Percentiles rank a stretch among this genome's conserved stretches.
phyloP scores from a whole-genome alignment of 2,888 invertebrate species.

The Cataglyphis altisquamis region DNA sequence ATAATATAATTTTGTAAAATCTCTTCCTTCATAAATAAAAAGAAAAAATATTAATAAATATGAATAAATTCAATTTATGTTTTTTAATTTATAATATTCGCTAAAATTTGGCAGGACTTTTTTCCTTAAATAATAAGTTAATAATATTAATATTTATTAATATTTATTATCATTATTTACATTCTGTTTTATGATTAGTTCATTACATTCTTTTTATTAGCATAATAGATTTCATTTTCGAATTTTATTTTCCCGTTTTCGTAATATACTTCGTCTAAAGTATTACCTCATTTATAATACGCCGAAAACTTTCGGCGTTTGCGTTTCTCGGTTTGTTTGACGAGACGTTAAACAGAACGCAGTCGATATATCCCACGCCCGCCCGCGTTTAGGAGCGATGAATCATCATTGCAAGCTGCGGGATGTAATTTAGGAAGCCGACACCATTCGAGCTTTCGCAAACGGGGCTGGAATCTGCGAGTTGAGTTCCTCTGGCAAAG shows the following conservation, averaged over 20 bases:
- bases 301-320: constrained; percentile 3
- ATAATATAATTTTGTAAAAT: background rate
- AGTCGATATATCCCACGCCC: constrained; percentile 59
- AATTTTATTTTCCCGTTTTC: constrained; percentile 20
- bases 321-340: constrained; percentile 55
- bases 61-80: background rate
- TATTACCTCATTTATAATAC: constrained; percentile 9
- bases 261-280: constrained; percentile 3
- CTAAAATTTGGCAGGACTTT: background rate
- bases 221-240: background rate
- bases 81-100: background rate
- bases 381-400: constrained; percentile 59
- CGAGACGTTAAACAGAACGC: constrained; percentile 52
- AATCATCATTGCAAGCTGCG: constrained; percentile 66
- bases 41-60: background rate
- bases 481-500: constrained; percentile 7
- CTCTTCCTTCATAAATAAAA: background rate
- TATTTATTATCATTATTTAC: background rate
- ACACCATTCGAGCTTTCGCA: constrained; percentile 39
- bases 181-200: background rate
- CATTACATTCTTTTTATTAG: background rate
- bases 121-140: background rate
- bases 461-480: constrained; percentile 29
- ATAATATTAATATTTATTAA: background rate
- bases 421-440: constrained; percentile 67